Base-by-base conservation (phyloP, 2,888 invertebrate genomes). In the Petrolisthes cinctipes region DNA sequence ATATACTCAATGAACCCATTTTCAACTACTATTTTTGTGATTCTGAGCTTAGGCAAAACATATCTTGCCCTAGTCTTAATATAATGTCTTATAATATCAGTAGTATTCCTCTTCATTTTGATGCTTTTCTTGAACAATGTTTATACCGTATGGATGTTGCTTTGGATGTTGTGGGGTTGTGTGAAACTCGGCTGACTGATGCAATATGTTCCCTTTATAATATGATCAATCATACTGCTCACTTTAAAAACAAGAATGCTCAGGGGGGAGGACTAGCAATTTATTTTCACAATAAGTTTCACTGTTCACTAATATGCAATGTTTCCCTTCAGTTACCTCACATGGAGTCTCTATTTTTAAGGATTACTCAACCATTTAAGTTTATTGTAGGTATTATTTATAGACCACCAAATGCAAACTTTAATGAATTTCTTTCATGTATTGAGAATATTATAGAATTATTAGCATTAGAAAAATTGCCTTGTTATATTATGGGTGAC, bases 31-130 rank as follows among this genome's bases (percentile, higher is more conserved):
- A 73, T 73, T 20, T 73, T n/a, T 73, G 73, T 73, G 73, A 73
- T 73, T 7, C 73, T 17, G 23, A 7, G n/a, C 9, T 17, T 23
- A 17, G 17, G 17, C 61, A 73, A 9, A 73, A 73, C 7, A 17
- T 23, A 7, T 23, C 73, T 73, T 17, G 73, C n/a, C 73, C 4
- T 73, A 20, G 20, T n/a, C 20, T 73, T 17, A 73, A 73, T 11
- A 73, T 73, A 20, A 17, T 73, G n/a, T 73, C 73, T 73, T 73
- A 73, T 23, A 73, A 73, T 73, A 73, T 73, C n/a, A 17, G 73
- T 73, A 17, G 73, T 66, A 66, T 66, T 66, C 66, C 66, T 3
- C 17, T 66, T 11, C 66, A 66, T 17, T 66, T 66, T 14, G 66
- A 66, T 17, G 17, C 14, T 66, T 17, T 66, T 17, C 11, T 66